phyloP scores from a whole-genome alignment of 2,797 vertebrate genomes.

The Parambassis ranga region DNA sequence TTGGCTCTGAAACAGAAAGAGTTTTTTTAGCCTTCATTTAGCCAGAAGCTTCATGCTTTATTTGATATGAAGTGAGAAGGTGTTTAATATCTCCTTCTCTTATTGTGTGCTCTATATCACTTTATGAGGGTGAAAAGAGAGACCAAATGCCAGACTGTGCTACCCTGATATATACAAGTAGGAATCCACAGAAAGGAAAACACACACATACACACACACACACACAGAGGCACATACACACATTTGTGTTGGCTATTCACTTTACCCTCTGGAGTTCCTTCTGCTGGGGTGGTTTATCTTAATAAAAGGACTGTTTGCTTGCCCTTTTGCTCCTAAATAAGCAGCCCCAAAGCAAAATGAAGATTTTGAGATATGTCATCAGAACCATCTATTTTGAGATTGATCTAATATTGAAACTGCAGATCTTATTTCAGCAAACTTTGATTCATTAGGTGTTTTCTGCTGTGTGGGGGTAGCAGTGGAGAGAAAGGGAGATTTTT shows the following conservation, averaged over 20 bases:
- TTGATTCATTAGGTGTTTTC: slow-evolving; percentile 11
- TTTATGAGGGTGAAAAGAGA: neutral
- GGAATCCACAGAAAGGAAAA: neutral
- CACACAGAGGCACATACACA: neutral
- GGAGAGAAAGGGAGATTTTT: neutral
- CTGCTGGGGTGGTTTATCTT: slow-evolving; percentile 28
- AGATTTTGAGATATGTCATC: slow-evolving; percentile 22
- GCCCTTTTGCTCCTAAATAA: slow-evolving; percentile 34
- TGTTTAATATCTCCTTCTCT: neutral
- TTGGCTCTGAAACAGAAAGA: neutral
- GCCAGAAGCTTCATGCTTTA: neutral
- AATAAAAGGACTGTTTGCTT: slow-evolving; percentile 40
- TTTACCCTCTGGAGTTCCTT: slow-evolving; percentile 26
- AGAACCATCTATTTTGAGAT: slow-evolving; percentile 20
- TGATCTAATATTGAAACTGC: slow-evolving; percentile 9
- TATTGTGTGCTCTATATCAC: neutral
- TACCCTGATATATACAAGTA: neutral
- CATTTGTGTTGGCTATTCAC: neutral
- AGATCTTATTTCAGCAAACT: slow-evolving; percentile 10
- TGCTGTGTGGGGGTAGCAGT: neutral
- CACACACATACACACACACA: neutral
- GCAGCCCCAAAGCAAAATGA: slow-evolving; percentile 2
- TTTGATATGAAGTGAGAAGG: neutral
- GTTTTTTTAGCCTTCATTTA: neutral
- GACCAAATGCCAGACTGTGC: neutral